Evolutionary conservation across 2,113 vertebrate genomes (phyloP).

Genomic region (Romanogobio albipinnatus): DNA sequence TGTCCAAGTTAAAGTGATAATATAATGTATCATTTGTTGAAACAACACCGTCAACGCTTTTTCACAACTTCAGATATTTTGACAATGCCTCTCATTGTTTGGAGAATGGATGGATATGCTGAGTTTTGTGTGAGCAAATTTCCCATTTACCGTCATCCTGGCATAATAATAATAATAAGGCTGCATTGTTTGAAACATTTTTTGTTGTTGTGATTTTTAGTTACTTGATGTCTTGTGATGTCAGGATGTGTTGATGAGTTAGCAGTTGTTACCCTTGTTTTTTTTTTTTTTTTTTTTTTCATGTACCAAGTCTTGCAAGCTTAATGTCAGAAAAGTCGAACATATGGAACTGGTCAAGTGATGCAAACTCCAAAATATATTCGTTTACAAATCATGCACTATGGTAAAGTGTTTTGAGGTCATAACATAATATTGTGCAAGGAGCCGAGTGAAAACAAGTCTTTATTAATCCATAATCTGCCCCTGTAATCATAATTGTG

Average conservation of each 20-base stretch:
- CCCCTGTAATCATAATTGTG: no score
- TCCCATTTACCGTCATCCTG: not conserved
- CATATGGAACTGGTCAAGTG: no score
- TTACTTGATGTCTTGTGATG: not conserved
- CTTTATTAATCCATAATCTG: no score
- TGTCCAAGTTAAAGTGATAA: conserved; percentile 38
- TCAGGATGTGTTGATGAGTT: not conserved
- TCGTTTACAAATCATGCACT: no score
- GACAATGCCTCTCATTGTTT: conserved; percentile 14
- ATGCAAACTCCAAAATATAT: no score
- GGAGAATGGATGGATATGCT: not conserved
- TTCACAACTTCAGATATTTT: conserved; percentile 29
- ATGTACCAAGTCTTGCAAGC: not conserved
- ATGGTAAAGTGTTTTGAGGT: no score
- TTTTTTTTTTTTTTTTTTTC: not conserved
- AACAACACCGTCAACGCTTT: conserved; percentile 21
- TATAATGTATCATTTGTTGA: conserved; percentile 1
- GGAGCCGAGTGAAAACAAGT: no score
- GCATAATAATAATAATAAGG: no score
- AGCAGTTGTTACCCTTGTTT: not conserved
- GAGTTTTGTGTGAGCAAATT: not conserved
- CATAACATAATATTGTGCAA: no score
- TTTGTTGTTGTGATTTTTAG: not conserved
- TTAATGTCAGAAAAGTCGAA: no score
- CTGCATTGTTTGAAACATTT: not conserved